Evolutionary conservation across 2,113 vertebrate genomes (phyloP).

Genomic region (Onychorhynchus coronatus): DNA sequence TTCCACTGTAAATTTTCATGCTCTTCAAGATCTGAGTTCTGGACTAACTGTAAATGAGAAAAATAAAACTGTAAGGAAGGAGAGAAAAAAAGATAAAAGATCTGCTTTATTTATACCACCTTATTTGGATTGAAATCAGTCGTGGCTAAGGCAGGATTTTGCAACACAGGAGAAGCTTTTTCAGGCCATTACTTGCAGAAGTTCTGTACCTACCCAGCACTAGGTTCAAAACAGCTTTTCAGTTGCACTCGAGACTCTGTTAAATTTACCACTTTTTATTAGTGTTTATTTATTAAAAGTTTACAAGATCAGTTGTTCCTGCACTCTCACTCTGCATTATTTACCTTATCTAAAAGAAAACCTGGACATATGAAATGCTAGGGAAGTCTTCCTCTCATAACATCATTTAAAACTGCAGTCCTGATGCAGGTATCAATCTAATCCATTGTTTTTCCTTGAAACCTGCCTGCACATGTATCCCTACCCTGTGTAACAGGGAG

Average conservation of each 20-base stretch:
- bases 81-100: neutral
- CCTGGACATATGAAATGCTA: neutral
- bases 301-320: neutral
- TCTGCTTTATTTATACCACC: neutral
- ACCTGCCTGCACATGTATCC: neutral
- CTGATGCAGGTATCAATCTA: neutral
- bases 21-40: neutral
- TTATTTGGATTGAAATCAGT: neutral
- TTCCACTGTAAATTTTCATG: neutral
- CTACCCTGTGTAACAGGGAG: neutral
- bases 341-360: neutral
- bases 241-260: neutral
- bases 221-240: neutral
- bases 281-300: neutral
- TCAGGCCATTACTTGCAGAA: conserved; percentile 57
- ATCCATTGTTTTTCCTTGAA: neutral
- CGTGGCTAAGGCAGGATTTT: conserved; percentile 24
- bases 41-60: neutral
- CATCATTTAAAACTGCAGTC: neutral
- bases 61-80: neutral
- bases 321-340: neutral
- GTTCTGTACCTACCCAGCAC: neutral
- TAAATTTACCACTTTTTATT: neutral
- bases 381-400: neutral
- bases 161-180: conserved; percentile 48